Evolutionary conservation across 2,113 vertebrate genomes (phyloP).

Genomic region (Coreoperca whiteheadi): DNA sequence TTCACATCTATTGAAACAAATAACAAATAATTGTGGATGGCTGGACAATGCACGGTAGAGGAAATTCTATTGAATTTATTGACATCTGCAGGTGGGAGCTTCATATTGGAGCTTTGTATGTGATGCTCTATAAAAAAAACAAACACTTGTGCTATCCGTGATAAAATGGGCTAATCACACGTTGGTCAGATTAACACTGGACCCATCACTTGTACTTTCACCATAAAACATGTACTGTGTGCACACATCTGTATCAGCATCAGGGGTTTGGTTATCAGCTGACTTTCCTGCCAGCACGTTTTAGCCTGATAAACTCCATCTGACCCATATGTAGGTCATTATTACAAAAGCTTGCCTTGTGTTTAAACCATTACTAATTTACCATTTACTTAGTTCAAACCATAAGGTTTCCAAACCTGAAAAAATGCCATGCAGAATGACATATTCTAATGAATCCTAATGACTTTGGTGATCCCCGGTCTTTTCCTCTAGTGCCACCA

Average conservation of each 20-base stretch:
- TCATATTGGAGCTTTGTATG: background rate
- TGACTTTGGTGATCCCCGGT: too few species aligned
- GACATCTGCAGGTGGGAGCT: background rate
- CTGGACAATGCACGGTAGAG: too few species aligned
- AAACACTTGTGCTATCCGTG: background rate
- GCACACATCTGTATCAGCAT: background rate
- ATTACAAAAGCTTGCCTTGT: background rate
- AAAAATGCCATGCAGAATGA: background rate
- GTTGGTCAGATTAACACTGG: background rate
- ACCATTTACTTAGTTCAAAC: background rate
- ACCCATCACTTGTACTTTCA: background rate
- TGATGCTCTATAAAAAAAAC: background rate
- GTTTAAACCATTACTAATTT: background rate
- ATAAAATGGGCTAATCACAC: background rate
- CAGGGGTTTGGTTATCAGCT: background rate
- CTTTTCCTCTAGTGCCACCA: background rate
- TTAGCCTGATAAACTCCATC: background rate
- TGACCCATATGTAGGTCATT: background rate
- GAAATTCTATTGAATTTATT: background rate
- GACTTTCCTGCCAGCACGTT: background rate
- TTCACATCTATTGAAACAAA: background rate
- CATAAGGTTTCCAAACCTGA: background rate
- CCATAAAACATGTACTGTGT: background rate
- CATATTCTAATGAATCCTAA: background rate
- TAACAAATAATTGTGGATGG: background rate